Evolutionary conservation across 2,797 vertebrate genomes (phyloP), one percentile per base, ranked within the genome.

Genomic region (Nyctalus aviator): DNA sequence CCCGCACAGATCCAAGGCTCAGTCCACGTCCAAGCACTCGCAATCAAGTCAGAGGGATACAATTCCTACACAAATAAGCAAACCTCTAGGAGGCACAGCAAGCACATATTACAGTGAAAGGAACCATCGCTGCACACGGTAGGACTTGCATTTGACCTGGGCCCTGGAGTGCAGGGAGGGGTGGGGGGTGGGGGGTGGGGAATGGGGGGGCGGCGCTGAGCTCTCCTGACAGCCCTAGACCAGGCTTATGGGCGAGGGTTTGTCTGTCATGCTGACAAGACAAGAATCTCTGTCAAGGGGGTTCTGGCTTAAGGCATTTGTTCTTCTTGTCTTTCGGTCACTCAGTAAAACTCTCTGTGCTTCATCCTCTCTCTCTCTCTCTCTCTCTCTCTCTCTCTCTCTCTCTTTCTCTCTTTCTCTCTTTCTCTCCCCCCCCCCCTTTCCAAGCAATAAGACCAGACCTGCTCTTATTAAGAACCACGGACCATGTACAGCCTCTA

Each of bases 51-150:
- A 57, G n/a, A 12, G 6, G 0, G 59, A 41, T 32, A 68, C 85
- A 66, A 83, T 10, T 37, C 50, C 5, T 11, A n/a, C 18, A 17
- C 79, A 73, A 83, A 79, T 17, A 66, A 21, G 48, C 44, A 64
- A 55, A 83, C 46, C 41, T 41, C 14, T 14, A 37, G 72, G 64
- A 90, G 21, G 69, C 10, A 59, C 46, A 30, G 57, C 82, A 82
- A 73, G 50, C 30, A 13, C 11, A 0, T 2, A 37, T 41, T 21
- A 23, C 1, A 14, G 32, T 25, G 55, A 66, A 37, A 95, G 59
- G 30, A 27, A 21, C 0, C 1, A 13, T 2, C 2, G 27, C 3
- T 27, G 21, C 18, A 3, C 3, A 1, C 0, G 25, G n/a, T 2
- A 1, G 53, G 30, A 50, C 25, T 44, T 72, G 53, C 75, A 35